Conservation (phyloP, 2,113 vertebrate species). For the Maccullochella peelii region DNA sequence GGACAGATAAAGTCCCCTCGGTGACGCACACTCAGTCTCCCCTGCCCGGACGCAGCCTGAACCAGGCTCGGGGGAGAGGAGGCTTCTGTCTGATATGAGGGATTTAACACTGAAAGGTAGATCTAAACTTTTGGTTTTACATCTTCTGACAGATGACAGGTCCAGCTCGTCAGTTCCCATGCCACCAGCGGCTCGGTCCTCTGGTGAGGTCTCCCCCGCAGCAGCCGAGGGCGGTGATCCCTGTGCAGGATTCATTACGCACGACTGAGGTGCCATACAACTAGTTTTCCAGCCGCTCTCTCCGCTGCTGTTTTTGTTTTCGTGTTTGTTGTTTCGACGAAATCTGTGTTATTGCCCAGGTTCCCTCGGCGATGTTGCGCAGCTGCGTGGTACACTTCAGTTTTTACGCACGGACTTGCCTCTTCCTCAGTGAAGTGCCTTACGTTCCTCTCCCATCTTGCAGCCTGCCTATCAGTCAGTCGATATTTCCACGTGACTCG, state of each 20-base stretch:
- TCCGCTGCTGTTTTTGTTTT: slow-evolving; percentile 19
- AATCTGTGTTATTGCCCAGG: slow-evolving; percentile 1
- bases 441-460: slow-evolving; percentile 72
- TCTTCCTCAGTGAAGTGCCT: slow-evolving; percentile 69
- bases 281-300: slow-evolving; percentile 33
- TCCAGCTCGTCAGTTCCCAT: slow-evolving; percentile 73
- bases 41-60: slow-evolving; percentile 52
- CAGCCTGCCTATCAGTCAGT: slow-evolving; percentile 79
- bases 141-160: slow-evolving; percentile 69
- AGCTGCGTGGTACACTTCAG: slow-evolving; percentile 23
- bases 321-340: not conserved
- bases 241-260: slow-evolving; percentile 85
- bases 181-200: slow-evolving; percentile 60
- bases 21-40: slow-evolving; percentile 70
- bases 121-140: slow-evolving; percentile 73
- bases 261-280: slow-evolving; percentile 87
- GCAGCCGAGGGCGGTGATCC: slow-evolving; percentile 74
- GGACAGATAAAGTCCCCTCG: slow-evolving; percentile 64
- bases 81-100: slow-evolving; percentile 81
- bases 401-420: slow-evolving; percentile 64
- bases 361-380: slow-evolving; percentile 28
- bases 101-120: slow-evolving; percentile 89
- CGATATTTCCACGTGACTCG: slow-evolving; percentile 72
- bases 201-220: slow-evolving; percentile 65
- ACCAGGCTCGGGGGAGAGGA: slow-evolving; percentile 51